Conservation (phyloP, 2,113 vertebrate species). For the Engraulis encrasicolus region DNA sequence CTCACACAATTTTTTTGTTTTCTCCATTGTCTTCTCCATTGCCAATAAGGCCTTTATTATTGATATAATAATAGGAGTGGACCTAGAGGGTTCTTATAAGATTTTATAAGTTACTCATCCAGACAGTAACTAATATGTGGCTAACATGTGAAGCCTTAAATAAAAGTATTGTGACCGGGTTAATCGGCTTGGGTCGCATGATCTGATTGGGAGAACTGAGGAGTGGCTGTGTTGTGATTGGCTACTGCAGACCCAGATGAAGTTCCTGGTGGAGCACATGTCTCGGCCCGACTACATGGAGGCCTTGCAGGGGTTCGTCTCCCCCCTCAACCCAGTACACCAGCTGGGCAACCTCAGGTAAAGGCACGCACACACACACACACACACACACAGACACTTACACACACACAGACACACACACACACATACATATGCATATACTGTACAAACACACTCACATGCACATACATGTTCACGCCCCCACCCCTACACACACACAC, state of each 20-base stretch:
- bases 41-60: too few relatives aligned
- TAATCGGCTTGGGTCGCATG: not conserved
- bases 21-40: too few relatives aligned
- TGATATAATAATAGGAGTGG: too few relatives aligned
- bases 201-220: constrained; percentile 30
- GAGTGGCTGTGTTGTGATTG: constrained; percentile 51
- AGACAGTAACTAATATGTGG: too few relatives aligned
- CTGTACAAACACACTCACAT: not conserved
- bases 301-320: constrained; percentile 79
- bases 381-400: constrained; percentile 21
- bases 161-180: constrained; percentile 26
- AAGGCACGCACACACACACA: constrained; percentile 19
- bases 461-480: too few relatives aligned
- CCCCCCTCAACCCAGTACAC: constrained; percentile 79
- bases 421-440: not conserved
- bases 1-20: too few relatives aligned
- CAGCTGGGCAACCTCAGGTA: constrained; percentile 80
- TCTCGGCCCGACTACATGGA: constrained; percentile 81
- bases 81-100: too few relatives aligned
- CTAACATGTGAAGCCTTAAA: too few relatives aligned
- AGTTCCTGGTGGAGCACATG: constrained; percentile 83
- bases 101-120: too few relatives aligned
- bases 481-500: not conserved
- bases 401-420: constrained; percentile 21
- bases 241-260: constrained; percentile 78